Conservation (phyloP, 2,797 vertebrate species). For the Dipus sagitta region DNA sequence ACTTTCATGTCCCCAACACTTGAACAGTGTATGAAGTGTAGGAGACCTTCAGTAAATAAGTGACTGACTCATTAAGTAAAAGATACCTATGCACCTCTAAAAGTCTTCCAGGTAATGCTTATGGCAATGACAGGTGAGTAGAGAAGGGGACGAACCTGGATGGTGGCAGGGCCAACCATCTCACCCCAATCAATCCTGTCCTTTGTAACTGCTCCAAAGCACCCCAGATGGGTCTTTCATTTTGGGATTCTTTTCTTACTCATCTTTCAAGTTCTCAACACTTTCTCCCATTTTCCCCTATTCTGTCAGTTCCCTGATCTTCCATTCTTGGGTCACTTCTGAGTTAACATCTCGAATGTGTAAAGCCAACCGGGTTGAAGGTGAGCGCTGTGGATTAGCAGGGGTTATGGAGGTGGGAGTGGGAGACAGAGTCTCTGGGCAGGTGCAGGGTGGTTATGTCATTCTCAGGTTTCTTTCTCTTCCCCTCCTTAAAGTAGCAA, state of each 20-base stretch:
- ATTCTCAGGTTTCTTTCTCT: not conserved
- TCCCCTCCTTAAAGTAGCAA: not conserved
- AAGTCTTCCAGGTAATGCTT: not conserved
- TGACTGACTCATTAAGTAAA: not conserved
- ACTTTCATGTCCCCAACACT: not conserved
- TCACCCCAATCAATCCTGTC: not conserved
- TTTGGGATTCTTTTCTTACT: not conserved
- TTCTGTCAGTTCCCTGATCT: not conserved
- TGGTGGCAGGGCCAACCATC: not conserved
- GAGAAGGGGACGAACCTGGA: not conserved
- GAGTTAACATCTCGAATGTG: not conserved
- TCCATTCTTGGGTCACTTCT: not conserved
- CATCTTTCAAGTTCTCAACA: not conserved
- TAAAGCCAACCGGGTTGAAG: not conserved
- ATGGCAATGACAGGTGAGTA: not conserved
- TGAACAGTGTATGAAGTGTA: not conserved
- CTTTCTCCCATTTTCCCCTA: not conserved
- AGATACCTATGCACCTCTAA: not conserved
- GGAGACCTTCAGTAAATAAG: not conserved
- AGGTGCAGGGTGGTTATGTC: not conserved
- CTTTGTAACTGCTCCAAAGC: not conserved
- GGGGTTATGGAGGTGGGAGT: not conserved
- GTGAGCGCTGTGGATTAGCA: not conserved
- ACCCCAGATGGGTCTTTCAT: rapidly evolving
- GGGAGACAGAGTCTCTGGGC: not conserved